Percentiles rank a stretch among this genome's conserved stretches.
Evolutionary conservation across 2,797 vertebrate species (phyloP).

Genomic region (Selene dorsalis): DNA sequence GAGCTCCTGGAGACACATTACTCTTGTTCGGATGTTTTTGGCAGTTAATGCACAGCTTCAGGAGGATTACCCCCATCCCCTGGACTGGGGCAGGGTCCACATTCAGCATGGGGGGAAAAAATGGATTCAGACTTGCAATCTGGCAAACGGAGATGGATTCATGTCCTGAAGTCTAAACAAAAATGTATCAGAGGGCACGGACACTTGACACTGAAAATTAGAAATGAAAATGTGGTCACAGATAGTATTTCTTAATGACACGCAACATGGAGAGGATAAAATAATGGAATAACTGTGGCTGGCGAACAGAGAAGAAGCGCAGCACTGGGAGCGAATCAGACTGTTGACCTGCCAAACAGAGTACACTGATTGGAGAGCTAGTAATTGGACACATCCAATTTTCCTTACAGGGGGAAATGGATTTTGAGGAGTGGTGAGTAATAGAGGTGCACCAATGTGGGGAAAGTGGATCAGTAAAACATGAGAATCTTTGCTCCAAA

Average conservation of each 20-base stretch:
- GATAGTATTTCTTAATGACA: neutral
- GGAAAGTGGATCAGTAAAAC: constrained; percentile 75
- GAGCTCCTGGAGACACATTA: neutral
- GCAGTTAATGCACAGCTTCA: too few relatives aligned
- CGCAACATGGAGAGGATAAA: neutral
- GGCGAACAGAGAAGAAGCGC: neutral
- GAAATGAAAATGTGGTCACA: neutral
- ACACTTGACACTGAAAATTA: neutral
- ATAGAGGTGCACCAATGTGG: constrained; percentile 68
- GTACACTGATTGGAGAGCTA: constrained; percentile 56
- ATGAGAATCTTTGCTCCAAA: constrained; percentile 72
- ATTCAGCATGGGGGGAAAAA: too few relatives aligned
- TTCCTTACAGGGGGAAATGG: constrained; percentile 66
- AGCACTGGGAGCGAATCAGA: constrained; percentile 27
- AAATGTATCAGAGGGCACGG: neutral
- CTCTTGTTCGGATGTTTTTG: too few relatives aligned
- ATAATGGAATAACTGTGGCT: constrained; percentile 7
- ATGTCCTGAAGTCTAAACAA: neutral
- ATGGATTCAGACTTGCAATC: too few relatives aligned
- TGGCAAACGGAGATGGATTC: neutral
- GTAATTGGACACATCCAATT: constrained; percentile 71
- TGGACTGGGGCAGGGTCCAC: too few relatives aligned
- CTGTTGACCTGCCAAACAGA: constrained; percentile 49
- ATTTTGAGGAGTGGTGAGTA: constrained; percentile 71
- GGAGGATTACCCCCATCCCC: too few relatives aligned